These are phyloP conservation scores for Camelus bactrianus DNA, from an alignment of 2,113 vertebrate genomes.

Conservation along the genomic window DNA sequence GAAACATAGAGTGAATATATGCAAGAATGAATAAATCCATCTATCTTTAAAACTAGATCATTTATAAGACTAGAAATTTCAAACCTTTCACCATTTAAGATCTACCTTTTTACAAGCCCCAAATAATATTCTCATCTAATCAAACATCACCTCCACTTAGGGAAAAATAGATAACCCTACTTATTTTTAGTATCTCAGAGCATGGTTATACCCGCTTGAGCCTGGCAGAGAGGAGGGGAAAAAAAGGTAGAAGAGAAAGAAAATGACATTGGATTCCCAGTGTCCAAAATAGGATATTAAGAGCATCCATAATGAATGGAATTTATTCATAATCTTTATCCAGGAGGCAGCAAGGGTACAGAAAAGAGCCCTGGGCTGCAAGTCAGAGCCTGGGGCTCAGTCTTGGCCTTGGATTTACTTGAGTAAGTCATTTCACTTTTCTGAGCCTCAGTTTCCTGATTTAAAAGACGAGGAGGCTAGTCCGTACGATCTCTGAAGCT, in stretches of 20 bases:
- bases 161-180: not conserved
- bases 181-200: conserved; percentile 55
- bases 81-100: conserved; percentile 50
- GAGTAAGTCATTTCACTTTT: conserved; percentile 18
- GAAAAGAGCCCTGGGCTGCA: not conserved
- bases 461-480: not conserved
- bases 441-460: not conserved
- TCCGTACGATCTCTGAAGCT: not conserved
- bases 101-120: conserved; percentile 38
- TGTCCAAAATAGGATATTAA: conserved; percentile 30
- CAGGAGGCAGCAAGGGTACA: conserved; percentile 6
- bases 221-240: not conserved
- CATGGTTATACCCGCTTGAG: conserved; percentile 26
- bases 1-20: conserved; percentile 20
- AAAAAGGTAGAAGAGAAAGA: not conserved
- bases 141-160: conserved; percentile 40
- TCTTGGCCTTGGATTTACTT: not conserved
- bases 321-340: conserved; percentile 47
- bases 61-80: conserved; percentile 38
- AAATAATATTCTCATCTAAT: conserved; percentile 55
- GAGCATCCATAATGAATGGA: conserved; percentile 3
- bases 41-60: conserved; percentile 35
- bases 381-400: not conserved
- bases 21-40: conserved; percentile 36
- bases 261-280: not conserved